These are phyloP conservation scores for Drosophila merina DNA, from an alignment of 2,888 invertebrate genomes.

Conservation along the genomic window DNA sequence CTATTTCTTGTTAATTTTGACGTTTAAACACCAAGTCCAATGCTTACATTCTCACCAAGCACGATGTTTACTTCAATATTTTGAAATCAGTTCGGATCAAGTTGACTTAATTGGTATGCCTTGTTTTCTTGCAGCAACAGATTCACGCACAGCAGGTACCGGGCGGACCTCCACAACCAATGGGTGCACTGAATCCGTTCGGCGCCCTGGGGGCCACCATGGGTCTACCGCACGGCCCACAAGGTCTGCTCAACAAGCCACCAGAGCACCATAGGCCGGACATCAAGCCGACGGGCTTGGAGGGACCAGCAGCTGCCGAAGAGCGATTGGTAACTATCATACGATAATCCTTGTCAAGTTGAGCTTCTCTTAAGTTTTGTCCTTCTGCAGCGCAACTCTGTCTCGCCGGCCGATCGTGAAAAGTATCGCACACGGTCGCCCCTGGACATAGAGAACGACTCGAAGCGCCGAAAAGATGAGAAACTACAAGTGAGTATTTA, in stretches of 20 bases:
- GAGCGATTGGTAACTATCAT: slow-evolving; percentile 85
- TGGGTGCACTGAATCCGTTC: slow-evolving; percentile 85
- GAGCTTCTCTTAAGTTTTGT: slow-evolving; percentile 22
- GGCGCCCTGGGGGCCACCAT: slow-evolving; percentile 84
- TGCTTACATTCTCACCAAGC: slow-evolving; percentile 42
- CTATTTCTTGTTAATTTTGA: slow-evolving; percentile 56
- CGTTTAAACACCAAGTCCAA: slow-evolving; percentile 49
- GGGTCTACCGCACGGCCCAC: slow-evolving; percentile 84
- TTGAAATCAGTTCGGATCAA: not conserved
- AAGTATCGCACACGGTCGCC: slow-evolving; percentile 93
- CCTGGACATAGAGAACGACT: slow-evolving; percentile 89
- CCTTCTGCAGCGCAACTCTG: slow-evolving; percentile 88
- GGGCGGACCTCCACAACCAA: slow-evolving; percentile 85
- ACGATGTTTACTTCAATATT: slow-evolving; percentile 26
- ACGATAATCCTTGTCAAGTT: not conserved
- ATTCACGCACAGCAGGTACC: slow-evolving; percentile 94
- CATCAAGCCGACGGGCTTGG: slow-evolving; percentile 84
- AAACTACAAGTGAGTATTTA: slow-evolving; percentile 91
- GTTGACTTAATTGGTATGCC: slow-evolving; percentile 20
- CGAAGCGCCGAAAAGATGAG: slow-evolving; percentile 93
- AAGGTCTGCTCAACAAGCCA: slow-evolving; percentile 83
- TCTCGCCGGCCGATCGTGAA: slow-evolving; percentile 92
- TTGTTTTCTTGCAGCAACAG: slow-evolving; percentile 88
- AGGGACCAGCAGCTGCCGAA: slow-evolving; percentile 85
- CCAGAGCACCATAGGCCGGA: slow-evolving; percentile 84